Base-by-base conservation (phyloP, 2,113 vertebrate species). In the Zosterops japonicus region DNA sequence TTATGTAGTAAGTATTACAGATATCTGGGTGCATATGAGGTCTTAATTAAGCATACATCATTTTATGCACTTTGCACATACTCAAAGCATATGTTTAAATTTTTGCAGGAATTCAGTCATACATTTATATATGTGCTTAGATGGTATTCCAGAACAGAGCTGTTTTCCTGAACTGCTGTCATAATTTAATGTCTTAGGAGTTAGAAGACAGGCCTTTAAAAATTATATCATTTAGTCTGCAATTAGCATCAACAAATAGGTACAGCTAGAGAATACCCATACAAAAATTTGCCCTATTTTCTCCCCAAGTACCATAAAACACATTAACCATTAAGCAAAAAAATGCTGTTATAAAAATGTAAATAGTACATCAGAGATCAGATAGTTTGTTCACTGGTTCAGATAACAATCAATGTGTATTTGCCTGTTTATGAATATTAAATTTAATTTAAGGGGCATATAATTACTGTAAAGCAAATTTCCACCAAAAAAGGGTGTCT, bases 181-280 rank as follows among this genome's bases (percentile, higher is more conserved):
- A 72, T 63, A 57, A 80, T 93, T 80, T 91, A 89, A 93, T 61
- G 46, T 59, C 55, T 83, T 87, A 82, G 75, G 85, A 87, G 29
- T 31, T 88, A 83, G 64, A 93, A 92, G 42, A 39, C 71, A 87
- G 33, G 14, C 27, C 50, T 84, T 93, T 74, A 81, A 89, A 90
- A 93, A n/a, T 27, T 24, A 83, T 19, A 61, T 63, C 5, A 82
- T 87, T 93, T 85, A 87, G 7, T 70, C 50, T 36, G 12, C 46
- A 95, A 80, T 94, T 91, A 87, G 39, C 82, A 90, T 42, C 63
- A 85, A 31, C 52, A 28, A 90, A 59, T 28, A 90, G 41, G 25
- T 74, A 53, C 74, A 90, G 1, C 53, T 61, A 39, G 4, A 85
- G 91, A 87, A 90, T n/a, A 86, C 63, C 10, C 27, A 83, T 28